These are phyloP conservation scores for Tipula helvola DNA, from an alignment of 2,888 invertebrate species.

Conservation along the genomic window DNA sequence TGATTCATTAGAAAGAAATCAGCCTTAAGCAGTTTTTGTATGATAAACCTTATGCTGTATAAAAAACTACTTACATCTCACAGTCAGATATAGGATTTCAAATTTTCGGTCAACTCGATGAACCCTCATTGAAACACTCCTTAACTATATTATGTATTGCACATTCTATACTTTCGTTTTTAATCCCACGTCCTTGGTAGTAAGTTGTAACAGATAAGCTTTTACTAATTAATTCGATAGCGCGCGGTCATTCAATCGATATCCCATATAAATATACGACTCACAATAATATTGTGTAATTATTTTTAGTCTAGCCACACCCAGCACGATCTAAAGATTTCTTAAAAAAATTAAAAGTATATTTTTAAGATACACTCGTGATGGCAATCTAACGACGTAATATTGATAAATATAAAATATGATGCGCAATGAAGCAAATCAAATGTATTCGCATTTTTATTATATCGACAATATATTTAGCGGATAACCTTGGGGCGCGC, in stretches of 20 bases:
- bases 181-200: not conserved
- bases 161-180: not conserved
- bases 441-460: not conserved
- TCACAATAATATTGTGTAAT: not conserved
- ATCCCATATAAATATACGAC: not conserved
- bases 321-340: not conserved
- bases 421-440: not conserved
- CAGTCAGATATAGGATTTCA: no score
- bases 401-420: not conserved
- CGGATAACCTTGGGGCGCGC: not conserved
- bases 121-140: no score
- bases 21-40: no score
- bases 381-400: not conserved
- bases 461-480: not conserved
- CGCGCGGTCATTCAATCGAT: not conserved
- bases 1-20: no score
- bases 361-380: not conserved
- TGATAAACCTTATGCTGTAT: no score
- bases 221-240: not conserved
- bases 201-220: not conserved
- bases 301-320: not conserved
- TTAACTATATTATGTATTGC: not conserved
- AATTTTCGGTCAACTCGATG: no score
- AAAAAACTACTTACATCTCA: no score
- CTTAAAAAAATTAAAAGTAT: not conserved